phyloP scores from a whole-genome alignment of 2,113 vertebrate genomes.

The Pterocles orientalis region DNA sequence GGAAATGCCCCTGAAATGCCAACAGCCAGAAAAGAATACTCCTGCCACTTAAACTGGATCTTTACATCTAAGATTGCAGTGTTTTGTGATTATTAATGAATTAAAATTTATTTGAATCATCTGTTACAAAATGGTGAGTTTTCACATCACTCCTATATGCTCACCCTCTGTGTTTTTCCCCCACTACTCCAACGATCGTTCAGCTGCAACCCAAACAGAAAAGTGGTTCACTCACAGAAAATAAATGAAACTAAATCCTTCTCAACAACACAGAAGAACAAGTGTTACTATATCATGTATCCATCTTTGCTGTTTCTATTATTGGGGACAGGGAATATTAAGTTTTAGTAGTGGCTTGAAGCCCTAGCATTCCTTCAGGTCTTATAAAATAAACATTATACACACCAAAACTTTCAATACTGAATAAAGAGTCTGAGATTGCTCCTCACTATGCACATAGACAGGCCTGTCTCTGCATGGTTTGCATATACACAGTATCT shows the following conservation, averaged over 20 bases:
- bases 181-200: background rate
- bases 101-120: background rate
- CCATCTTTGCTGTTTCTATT: background rate
- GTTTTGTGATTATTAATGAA: background rate
- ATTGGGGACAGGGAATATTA: background rate
- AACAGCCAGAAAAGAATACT: accelerated
- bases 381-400: background rate
- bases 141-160: background rate
- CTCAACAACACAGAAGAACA: background rate
- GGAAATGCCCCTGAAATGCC: background rate
- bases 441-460: background rate
- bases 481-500: background rate
- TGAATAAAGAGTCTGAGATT: background rate
- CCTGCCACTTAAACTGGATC: accelerated
- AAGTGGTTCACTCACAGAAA: background rate
- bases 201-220: background rate
- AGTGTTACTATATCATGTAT: background rate
- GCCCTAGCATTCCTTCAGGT: background rate
- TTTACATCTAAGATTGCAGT: background rate
- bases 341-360: background rate
- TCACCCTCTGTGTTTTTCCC: background rate
- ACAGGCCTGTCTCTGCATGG: background rate
- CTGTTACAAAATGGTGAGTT: background rate
- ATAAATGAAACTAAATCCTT: background rate
- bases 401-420: background rate